Evolutionary conservation across 2,797 vertebrate genomes (phyloP), one percentile per base, ranked within the genome.

Genomic region (Parauchenoglanis ngamensis): DNA sequence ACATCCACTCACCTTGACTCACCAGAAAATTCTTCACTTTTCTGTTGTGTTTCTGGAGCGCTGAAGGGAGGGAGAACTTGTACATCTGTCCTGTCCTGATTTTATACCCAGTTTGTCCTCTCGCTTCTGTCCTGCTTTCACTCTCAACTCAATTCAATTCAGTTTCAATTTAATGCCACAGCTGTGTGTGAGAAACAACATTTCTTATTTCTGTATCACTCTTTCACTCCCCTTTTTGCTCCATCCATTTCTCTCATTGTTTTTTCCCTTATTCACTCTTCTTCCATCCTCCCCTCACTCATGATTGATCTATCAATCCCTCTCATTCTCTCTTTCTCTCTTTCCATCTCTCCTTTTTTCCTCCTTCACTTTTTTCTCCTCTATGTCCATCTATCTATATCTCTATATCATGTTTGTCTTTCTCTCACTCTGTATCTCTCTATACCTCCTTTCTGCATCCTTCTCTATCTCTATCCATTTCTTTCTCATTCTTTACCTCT

Each of bases 281-380:
- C 17, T 7, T 35, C 65, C 4, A 31, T 68, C 25, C 61, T 65
- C 61, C 61, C 61, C 25, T 65, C 25, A 0, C 61, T n/a, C 61
- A n/a, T 10, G 3, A 23, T 76, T 57, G 75, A 83, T 88, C 70
- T 87, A n/a, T 56, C n/a, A 44, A 13, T 61, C 35, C 61, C 10
- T 87, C 40, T 85, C n/a, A 7, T 17, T 72, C 1, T 1, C 23
- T 40, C 8, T 70, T 2, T 21, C 31, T 40, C 25, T 70, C 31
- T 40, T 31, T 2, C 4, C 11, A 40, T 44, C 8, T 46, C 19
- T 46, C 40, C 8, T 4, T 73, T 67, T 31, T 63, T 2, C 23
- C 59, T 68, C 31, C 7, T n/a, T 28, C 63, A n/a, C 11, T 70
- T 21, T 19, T 7, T 68, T 35, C 13, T 68, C 4, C 15, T 21